phyloP scores from a whole-genome alignment of 1,140 invertebrate genomes.

The Caerostris darwini region DNA sequence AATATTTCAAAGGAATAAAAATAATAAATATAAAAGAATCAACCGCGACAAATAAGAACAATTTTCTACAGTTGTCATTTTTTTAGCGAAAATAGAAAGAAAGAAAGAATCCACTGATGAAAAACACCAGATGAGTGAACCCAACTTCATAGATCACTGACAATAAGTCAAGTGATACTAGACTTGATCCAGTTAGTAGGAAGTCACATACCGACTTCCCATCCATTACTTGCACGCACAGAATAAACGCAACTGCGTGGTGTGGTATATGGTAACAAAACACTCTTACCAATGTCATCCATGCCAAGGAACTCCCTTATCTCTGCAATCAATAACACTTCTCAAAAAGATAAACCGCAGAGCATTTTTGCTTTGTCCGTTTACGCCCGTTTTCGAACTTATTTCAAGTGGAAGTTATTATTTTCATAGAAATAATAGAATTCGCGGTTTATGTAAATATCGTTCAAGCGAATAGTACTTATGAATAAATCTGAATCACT shows the following conservation, averaged over 20 bases:
- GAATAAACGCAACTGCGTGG: neutral
- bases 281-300: neutral
- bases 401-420: neutral
- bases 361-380: neutral
- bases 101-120: neutral
- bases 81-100: too few species aligned
- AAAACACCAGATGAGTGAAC: neutral
- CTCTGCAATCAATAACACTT: neutral
- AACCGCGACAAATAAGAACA: too few species aligned
- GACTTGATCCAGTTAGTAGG: neutral
- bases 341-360: too few species aligned
- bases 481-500: too few species aligned
- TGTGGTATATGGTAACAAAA: neutral
- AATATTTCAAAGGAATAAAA: too few species aligned
- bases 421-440: neutral
- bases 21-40: too few species aligned
- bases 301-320: neutral
- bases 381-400: neutral
- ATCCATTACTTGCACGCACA: neutral
- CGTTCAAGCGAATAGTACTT: too few species aligned
- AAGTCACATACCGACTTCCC: neutral
- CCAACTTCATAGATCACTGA: neutral
- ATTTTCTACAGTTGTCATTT: too few species aligned
- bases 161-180: neutral
- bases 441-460: neutral